A percentile compares a stretch with the other conserved stretches of the same genome.
Conservation (phyloP, 2,113 vertebrate species). For the Anser cygnoides region DNA sequence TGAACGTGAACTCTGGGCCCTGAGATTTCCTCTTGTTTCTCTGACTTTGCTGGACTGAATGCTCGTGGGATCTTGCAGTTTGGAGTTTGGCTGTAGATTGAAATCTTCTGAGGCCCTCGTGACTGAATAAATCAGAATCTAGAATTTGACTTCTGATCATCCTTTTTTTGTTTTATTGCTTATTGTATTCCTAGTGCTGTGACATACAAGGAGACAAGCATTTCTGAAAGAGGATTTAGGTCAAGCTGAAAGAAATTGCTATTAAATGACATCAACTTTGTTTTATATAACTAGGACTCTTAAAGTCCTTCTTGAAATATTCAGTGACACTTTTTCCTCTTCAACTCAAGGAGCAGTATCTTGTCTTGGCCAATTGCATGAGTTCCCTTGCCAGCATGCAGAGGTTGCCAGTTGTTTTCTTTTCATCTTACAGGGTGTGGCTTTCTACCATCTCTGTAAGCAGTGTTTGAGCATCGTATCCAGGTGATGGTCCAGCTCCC, state of each 20-base stretch:
- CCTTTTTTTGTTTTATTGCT: neutral
- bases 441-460: neutral
- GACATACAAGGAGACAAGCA: neutral
- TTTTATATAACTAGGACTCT: neutral
- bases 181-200: neutral
- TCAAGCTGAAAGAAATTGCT: neutral
- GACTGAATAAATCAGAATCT: neutral
- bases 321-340: conserved; percentile 1
- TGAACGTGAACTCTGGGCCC: conserved; percentile 4
- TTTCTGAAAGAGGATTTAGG: conserved; percentile 17
- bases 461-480: neutral
- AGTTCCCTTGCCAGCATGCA: neutral
- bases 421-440: neutral
- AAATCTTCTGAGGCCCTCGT: neutral
- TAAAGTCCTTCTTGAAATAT: conserved; percentile 44
- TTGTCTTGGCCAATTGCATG: rapidly evolving
- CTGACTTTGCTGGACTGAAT: neutral
- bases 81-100: neutral
- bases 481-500: neutral
- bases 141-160: neutral
- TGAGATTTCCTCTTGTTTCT: neutral
- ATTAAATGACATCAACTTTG: conserved; percentile 33
- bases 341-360: neutral
- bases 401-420: neutral
- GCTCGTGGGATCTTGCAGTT: neutral